These are phyloP conservation scores for Timandra comae DNA, from an alignment of 2,888 invertebrate genomes.

Conservation along the genomic window DNA sequence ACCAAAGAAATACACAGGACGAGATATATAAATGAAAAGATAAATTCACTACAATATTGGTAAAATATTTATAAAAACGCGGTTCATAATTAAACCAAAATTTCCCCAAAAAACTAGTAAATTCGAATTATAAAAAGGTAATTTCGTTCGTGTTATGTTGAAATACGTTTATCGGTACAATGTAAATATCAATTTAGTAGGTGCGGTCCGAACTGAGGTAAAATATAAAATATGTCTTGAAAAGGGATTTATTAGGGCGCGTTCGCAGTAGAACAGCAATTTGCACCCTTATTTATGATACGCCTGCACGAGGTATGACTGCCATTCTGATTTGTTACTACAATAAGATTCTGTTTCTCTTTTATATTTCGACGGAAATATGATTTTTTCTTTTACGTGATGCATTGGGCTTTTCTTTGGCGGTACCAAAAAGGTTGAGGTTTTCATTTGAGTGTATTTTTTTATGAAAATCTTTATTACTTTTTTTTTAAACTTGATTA, in stretches of 20 bases:
- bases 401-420: background rate
- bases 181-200: constrained; percentile 48
- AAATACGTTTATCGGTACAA: constrained; percentile 27
- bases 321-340: constrained; percentile 16
- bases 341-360: no score
- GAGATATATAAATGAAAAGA: no score
- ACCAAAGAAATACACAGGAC: no score
- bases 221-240: constrained; percentile 41
- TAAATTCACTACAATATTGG: no score
- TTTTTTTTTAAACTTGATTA: no score
- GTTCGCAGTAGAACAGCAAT: constrained; percentile 11
- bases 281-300: constrained; percentile 22
- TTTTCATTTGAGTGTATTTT: background rate
- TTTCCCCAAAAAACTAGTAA: no score
- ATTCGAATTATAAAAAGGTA: no score
- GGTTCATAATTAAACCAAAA: no score
- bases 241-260: constrained; percentile 25
- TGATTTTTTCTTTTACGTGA: background rate
- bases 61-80: no score
- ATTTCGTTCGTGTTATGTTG: constrained; percentile 3
- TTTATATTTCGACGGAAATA: background rate
- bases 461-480: no score
- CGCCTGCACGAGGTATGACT: constrained; percentile 15
- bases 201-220: constrained; percentile 27
- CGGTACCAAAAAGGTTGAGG: background rate